These are phyloP conservation scores for Eilema griseolum DNA, from an alignment of 2,888 invertebrate species.

Conservation along the genomic window DNA sequence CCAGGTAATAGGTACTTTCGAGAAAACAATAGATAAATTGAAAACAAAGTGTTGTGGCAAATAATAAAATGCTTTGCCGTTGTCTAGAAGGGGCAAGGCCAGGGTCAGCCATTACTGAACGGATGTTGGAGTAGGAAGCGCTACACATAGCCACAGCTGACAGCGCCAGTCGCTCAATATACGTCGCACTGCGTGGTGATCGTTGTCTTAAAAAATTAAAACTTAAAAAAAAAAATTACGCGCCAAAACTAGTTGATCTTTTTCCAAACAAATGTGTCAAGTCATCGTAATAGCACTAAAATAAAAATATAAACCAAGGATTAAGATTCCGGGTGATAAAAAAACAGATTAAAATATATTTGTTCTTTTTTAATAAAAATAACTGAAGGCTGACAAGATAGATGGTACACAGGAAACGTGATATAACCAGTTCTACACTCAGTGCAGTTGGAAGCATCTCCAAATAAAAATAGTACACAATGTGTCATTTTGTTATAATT, in stretches of 20 bases:
- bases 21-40: constrained; percentile 33
- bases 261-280: constrained; percentile 24
- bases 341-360: background rate
- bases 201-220: constrained; percentile 32
- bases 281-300: constrained; percentile 12
- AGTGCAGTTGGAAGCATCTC: constrained; percentile 36
- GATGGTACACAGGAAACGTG: constrained; percentile 19
- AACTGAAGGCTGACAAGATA: constrained; percentile 30
- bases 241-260: no score
- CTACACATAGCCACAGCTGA: constrained; percentile 24
- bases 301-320: constrained; percentile 5
- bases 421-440: constrained; percentile 36
- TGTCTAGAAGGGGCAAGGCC: constrained; percentile 62
- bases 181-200: constrained; percentile 53
- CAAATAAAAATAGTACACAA: constrained; percentile 53
- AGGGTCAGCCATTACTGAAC: constrained; percentile 59
- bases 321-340: background rate
- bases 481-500: constrained; percentile 65
- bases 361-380: constrained; percentile 17
- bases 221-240: constrained; percentile 35
- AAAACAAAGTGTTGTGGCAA: constrained; percentile 54
- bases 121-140: constrained; percentile 71
- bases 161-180: constrained; percentile 63
- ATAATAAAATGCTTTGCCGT: constrained; percentile 63
- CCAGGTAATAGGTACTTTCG: background rate